Evolutionary conservation across 1,140 invertebrate species (phyloP), one percentile per base, ranked within the genome.

Genomic region (Ceratosolen fusciceps): DNA sequence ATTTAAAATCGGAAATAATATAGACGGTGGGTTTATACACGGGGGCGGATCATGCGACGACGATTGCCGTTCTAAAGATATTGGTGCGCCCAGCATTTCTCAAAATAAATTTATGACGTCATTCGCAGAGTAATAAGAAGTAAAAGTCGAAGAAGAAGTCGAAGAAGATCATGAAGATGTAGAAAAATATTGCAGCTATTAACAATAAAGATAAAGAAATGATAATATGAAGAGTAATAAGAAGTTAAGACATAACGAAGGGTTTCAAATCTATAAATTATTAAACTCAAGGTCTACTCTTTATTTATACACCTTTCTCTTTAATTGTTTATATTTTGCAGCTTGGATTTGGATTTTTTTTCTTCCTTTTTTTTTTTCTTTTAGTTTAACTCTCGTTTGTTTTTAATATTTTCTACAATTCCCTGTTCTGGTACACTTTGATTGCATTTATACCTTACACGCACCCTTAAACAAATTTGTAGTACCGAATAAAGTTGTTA

Each of bases 61-160:
- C 74, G 77, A 83, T 80, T 81, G 79, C 79, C 67, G 68, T 80
- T 88, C 87, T 88, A 88, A 88, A 87, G 86, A 88, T 88, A 88
- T 87, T 87, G 85, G 82, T 88, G 86, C 87, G 85, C 87, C 85
- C 82, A 86, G 84, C 75, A 65, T 39, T 10, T 85, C 84, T 86
- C 82, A 84, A 82, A 88, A 88, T 88, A 88, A 87, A 85, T 84
- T 82, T 71, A 78, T 87, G 85, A 87, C 86, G 86, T 88, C 83
- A 84, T 77, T 62, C 71, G 60, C 75, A 52, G 49, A 75, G 80
- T 70, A 81, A 82, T 4, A 80, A 85, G 68, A 81, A 49, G 56
- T 73, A 81, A 76, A 71, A 29, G 58, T 65, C 31, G 5, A 37
- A 73, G 58, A 58, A 39, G 1, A 67, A 67, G 68, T 37, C 2